Conservation (phyloP, 2,113 vertebrate genomes). For the Otolemur garnettii region DNA sequence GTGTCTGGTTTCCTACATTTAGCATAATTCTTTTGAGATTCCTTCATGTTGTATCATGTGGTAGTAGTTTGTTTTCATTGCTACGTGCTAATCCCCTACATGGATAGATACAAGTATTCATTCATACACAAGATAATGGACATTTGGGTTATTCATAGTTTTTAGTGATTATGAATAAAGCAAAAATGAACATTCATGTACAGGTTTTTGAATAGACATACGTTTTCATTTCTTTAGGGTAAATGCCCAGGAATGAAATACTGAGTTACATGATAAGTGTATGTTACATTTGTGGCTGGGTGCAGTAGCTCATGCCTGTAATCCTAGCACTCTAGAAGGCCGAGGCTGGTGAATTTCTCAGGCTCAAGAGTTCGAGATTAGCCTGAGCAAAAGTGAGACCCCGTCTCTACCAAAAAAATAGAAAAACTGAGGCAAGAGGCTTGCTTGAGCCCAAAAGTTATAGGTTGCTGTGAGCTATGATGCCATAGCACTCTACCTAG, state of each 20-base stretch:
- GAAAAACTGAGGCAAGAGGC: too few species aligned
- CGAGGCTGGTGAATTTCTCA: too few species aligned
- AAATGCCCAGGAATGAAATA: not conserved
- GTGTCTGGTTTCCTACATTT: not conserved
- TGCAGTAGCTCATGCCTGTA: too few species aligned
- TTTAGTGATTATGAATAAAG: conserved; percentile 1
- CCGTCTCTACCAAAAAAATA: too few species aligned
- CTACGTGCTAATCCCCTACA: not conserved
- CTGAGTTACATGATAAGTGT: not conserved
- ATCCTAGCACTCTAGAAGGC: too few species aligned
- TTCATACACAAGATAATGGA: not conserved
- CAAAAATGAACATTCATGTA: not conserved
- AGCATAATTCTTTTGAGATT: not conserved
- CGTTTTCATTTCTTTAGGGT: not conserved
- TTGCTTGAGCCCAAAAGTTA: too few species aligned
- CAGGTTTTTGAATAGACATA: not conserved
- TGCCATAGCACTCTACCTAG: too few species aligned
- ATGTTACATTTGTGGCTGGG: not conserved
- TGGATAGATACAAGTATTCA: not conserved
- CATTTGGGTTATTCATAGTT: not conserved
- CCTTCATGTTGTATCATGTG: not conserved
- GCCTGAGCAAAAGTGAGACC: too few species aligned
- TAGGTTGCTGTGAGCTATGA: too few species aligned
- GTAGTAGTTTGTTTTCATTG: not conserved
- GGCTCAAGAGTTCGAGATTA: too few species aligned